Percentiles rank a stretch among this genome's conserved stretches.
Evolutionary conservation across 2,888 invertebrate genomes (phyloP).

Genomic region (Noctua janthina): DNA sequence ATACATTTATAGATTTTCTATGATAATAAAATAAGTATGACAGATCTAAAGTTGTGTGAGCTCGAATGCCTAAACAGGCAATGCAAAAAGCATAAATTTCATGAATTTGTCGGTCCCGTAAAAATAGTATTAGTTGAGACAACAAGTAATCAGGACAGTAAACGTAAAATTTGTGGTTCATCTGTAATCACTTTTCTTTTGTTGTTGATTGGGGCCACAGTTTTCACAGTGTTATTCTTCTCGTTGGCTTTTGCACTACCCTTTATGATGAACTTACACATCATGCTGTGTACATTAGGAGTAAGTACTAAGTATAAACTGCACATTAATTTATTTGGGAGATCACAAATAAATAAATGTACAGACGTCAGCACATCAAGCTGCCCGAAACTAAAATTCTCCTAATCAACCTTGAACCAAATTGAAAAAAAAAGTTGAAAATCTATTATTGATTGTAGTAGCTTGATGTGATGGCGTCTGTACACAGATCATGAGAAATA

Average conservation of each 20-base stretch:
- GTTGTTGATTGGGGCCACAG: constrained; percentile 73
- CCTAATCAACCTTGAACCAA: too few species aligned
- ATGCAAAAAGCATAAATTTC: not conserved
- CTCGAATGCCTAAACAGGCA: constrained; percentile 70
- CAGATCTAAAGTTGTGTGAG: constrained; percentile 67
- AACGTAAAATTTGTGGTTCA: constrained; percentile 66
- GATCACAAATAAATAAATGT: not conserved
- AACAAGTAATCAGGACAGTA: constrained; percentile 63
- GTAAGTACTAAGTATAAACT: constrained; percentile 68
- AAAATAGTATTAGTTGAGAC: constrained; percentile 80
- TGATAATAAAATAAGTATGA: constrained; percentile 22
- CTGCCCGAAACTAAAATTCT: too few species aligned
- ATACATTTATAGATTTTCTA: not conserved
- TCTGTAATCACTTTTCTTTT: constrained; percentile 71
- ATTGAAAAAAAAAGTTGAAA: too few species aligned
- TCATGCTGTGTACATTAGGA: constrained; percentile 77
- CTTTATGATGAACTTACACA: constrained; percentile 69
- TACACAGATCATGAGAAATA: not conserved
- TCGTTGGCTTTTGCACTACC: constrained; percentile 67
- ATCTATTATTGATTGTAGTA: too few species aligned
- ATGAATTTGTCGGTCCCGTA: constrained; percentile 80
- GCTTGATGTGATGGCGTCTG: too few species aligned
- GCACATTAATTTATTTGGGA: not conserved
- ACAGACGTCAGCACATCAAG: too few species aligned
- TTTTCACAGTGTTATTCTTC: constrained; percentile 70